Evolutionary conservation across 2,888 invertebrate genomes (phyloP).

Genomic region (Pseudococcus viburni): DNA sequence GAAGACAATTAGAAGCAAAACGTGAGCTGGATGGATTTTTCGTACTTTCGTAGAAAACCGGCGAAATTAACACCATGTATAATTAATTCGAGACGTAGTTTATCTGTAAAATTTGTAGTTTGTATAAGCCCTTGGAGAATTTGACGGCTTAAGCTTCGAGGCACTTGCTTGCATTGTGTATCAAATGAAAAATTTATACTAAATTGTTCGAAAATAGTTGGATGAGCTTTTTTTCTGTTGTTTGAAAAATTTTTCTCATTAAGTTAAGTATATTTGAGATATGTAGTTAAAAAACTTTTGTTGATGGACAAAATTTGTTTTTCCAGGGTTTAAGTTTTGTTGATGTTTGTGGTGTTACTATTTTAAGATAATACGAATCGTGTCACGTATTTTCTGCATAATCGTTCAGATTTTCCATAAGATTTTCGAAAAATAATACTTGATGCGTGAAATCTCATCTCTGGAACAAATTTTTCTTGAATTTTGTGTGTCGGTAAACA

Average conservation of each 20-base stretch:
- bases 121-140: neutral
- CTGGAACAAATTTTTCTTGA: no score
- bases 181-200: conserved; percentile 7
- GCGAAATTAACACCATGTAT: conserved; percentile 16
- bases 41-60: neutral
- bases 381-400: no score
- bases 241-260: neutral
- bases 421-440: no score
- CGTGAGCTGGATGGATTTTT: conserved; percentile 7
- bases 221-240: neutral
- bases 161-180: neutral
- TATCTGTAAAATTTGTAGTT: conserved; percentile 10
- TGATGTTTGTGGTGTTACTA: no score
- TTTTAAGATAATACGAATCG: no score
- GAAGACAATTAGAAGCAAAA: conserved; percentile 26
- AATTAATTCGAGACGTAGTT: conserved; percentile 7
- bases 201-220: neutral
- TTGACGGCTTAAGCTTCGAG: neutral
- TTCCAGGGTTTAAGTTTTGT: neutral
- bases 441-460: no score
- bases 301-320: neutral
- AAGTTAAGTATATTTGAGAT: neutral
- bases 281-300: neutral
- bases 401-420: no score
- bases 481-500: no score